Evolutionary conservation across 2,797 vertebrate genomes (phyloP), one percentile per base, ranked within the genome.

Genomic region (Rhynchonycteris naso): DNA sequence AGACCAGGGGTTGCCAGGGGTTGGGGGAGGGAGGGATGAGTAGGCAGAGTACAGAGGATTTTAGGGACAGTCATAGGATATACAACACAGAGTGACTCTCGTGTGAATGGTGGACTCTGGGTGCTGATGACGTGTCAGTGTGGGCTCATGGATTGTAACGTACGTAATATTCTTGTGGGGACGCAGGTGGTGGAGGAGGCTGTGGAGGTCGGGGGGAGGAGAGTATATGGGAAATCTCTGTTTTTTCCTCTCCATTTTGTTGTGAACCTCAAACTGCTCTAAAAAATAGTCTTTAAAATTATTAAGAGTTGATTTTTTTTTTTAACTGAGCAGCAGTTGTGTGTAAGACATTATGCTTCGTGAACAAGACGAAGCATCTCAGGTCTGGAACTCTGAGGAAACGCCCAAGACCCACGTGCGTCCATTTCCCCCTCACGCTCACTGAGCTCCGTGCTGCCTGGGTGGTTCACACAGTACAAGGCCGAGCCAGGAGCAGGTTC

Each of bases 21-120:
- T 1, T 10, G 8, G 16, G 16, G 50, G 35, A 1, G 13, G 6
- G 58, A 19, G 5, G 35, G 12, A 4, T 6, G 24, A 28, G 1
- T 2, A 9, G 50, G 13, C 1, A 0, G 50, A 28, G 11, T 13
- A 12, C 63, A 7, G 33, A 50, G 52, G 52, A 3, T 5, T 5
- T 7, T 43, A 43, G 43, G 43, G 43, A 43, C 43, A 43, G 43
- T 43, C 59, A 22, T 1, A 4, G 72, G 28, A 2, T 1, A 10
- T 6, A 12, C 24, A 2, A 2, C 22, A 19, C 28, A 61, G 11
- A 7, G 35, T 5, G 54, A 71, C 18, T n/a, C 24, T 38, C 2
- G 14, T 0, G 1, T 4, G 7, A 4, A 4, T 52, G 1, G 0
- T 3, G 38, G 18, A 1, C 26, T 15, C 10, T 2, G 19, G n/a